Evolutionary conservation across 1,140 invertebrate species (phyloP), one percentile per base, ranked within the genome.

Genomic region (Brachionus rubens): DNA sequence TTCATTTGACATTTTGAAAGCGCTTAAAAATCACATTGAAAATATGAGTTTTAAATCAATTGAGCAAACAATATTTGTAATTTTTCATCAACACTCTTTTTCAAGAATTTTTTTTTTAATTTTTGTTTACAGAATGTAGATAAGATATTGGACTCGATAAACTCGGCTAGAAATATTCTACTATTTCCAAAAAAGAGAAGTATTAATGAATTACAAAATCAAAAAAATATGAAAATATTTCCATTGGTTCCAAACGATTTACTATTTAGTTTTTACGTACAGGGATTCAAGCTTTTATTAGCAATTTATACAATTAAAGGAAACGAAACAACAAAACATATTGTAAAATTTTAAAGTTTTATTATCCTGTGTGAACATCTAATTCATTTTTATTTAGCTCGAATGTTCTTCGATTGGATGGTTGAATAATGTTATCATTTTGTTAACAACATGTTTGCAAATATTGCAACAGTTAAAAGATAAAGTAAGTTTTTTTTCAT

Each of bases 161-260:
- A 72, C 40, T 48, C 68, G 14, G 46, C 46, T n/a, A 36, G 68
- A 21, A 50, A 72, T 24, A 54, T 54, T 40, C 28, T 72, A 24
- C 28, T 72, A 3, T 72, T 72, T 72, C 68, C 68, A 0, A 72
- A 72, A 54, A 72, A 72, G 14, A 16, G 68, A 19, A 48, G 19
- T 12, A 72, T 72, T 24, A 21, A 40, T 50, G 68, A 72, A 40
- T 40, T 72, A 16, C 68, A 72, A 54, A 72, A 50, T 50, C 68
- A 72, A 50, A 72, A 72, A 50, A 72, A 72, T 72, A 72, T 72
- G 68, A 72, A 54, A 72, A 72, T 72, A 30, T 72, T 72, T 52
- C 68, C 68, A 21, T 36, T 72, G 28, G 68, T 72, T 36, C 68
- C 68, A 36, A 72, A 72, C 12, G 68, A 72, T 72, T 54, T 72